phyloP scores from a whole-genome alignment of 2,113 vertebrate genomes.

The Emberiza fucata region DNA sequence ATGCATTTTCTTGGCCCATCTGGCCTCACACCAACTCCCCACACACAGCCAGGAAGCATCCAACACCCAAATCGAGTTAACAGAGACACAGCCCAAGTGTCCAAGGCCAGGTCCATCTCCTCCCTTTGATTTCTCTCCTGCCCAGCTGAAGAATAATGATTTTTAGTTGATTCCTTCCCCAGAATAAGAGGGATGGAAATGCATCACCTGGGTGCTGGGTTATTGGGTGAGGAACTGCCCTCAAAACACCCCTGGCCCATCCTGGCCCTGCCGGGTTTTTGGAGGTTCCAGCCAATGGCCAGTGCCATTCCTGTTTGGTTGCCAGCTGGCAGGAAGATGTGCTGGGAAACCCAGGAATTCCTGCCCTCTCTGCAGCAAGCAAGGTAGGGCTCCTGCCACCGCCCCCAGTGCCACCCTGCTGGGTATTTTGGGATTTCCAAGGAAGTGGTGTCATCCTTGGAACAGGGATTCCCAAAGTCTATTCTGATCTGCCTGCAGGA shows the following conservation, averaged over 20 bases:
- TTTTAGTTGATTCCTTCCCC: background rate
- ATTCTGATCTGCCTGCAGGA: background rate
- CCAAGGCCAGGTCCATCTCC: background rate
- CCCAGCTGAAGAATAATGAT: background rate
- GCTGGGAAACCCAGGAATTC: background rate
- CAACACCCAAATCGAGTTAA: background rate
- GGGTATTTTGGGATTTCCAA: background rate
- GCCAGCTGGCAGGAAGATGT: slow-evolving; percentile 1
- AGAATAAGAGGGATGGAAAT: background rate
- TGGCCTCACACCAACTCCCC: background rate
- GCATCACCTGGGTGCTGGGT: background rate
- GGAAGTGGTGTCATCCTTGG: background rate
- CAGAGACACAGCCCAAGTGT: background rate
- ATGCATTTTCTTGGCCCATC: background rate
- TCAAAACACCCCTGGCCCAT: background rate
- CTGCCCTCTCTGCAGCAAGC: background rate
- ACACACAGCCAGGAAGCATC: background rate
- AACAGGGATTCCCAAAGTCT: slow-evolving; percentile 38
- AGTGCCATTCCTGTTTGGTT: background rate
- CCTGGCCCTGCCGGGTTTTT: background rate
- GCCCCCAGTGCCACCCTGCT: accelerated
- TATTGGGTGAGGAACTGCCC: background rate
- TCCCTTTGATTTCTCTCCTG: background rate
- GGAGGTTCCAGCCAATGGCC: background rate
- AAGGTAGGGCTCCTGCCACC: background rate